These are phyloP conservation scores for Stercorarius parasiticus DNA, from an alignment of 2,113 vertebrate species.

Conservation along the genomic window DNA sequence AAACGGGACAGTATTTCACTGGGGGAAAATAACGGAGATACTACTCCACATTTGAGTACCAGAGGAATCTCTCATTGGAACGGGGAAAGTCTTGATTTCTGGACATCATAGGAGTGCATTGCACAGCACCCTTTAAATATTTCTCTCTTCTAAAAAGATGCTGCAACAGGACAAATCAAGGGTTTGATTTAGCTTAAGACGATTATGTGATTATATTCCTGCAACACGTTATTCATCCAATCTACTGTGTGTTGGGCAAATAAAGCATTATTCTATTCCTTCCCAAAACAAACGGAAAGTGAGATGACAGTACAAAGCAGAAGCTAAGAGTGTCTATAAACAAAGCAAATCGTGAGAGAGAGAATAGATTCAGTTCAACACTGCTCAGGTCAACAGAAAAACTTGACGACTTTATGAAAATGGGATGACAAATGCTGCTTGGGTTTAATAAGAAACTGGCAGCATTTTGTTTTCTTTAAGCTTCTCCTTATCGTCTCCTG, in stretches of 20 bases:
- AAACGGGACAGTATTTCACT: not conserved
- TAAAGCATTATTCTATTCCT: not conserved
- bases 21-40: not conserved
- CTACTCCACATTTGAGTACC: not conserved
- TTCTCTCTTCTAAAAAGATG: not conserved
- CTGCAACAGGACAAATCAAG: not conserved
- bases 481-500: not conserved
- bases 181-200: not conserved
- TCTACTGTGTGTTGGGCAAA: not conserved
- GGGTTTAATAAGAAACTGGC: not conserved
- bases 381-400: not conserved
- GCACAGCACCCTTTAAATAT: not conserved
- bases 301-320: not conserved
- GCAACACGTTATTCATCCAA: not conserved
- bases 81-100: not conserved
- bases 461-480: conserved; percentile 16
- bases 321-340: not conserved
- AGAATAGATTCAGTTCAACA: not conserved
- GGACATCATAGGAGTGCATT: not conserved
- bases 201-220: not conserved
- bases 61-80: not conserved
- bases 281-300: not conserved
- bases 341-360: not conserved
- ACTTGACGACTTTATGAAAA: not conserved
- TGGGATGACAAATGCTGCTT: not conserved